Percentiles rank a stretch among this genome's conserved stretches.
These are phyloP conservation scores for Sebastes alutus DNA, from an alignment of 2,797 vertebrate species.

Conservation along the genomic window DNA sequence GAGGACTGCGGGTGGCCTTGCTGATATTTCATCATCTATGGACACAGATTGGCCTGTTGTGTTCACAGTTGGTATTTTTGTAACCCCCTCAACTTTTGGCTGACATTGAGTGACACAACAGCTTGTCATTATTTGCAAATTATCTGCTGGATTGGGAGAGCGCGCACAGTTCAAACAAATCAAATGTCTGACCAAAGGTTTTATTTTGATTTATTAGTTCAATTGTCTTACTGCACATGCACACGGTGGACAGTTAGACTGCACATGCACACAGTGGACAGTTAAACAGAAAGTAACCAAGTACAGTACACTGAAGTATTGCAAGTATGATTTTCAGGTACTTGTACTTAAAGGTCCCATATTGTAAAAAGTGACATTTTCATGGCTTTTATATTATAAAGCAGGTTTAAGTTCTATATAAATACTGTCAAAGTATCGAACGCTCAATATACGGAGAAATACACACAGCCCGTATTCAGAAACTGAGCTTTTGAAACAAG, in stretches of 20 bases:
- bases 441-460: too few species aligned
- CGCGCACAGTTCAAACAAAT: neutral
- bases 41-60: constrained; percentile 33
- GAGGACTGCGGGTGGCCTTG: constrained; percentile 32
- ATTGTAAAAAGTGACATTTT: too few species aligned
- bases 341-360: neutral
- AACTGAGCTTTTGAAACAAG: too few species aligned
- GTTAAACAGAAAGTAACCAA: neutral
- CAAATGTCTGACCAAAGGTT: neutral
- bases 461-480: too few species aligned
- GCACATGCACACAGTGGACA: neutral
- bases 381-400: too few species aligned
- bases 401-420: too few species aligned
- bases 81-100: constrained; percentile 13
- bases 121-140: constrained; percentile 21
- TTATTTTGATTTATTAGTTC: neutral
- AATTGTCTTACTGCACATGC: neutral
- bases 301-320: neutral
- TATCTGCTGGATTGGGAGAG: neutral
- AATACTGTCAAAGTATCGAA: too few species aligned
- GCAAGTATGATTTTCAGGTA: neutral
- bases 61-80: constrained; percentile 23
- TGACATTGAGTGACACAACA: neutral
- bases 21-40: constrained; percentile 43
- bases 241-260: neutral